Conservation (phyloP, 2,113 vertebrate species). For the Leptodactylus fuscus region DNA sequence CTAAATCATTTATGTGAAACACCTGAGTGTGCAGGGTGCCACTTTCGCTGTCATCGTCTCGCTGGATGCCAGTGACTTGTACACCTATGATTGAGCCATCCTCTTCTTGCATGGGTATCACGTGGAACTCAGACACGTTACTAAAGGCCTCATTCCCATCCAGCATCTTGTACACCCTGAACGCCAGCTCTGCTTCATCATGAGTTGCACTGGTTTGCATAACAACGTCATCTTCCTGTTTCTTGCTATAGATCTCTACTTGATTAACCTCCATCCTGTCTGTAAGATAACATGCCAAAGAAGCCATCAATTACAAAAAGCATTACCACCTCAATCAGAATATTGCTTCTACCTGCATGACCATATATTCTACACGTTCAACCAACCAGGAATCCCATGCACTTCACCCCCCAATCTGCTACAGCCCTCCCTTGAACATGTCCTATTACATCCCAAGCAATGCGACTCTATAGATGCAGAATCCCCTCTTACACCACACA, state of each 20-base stretch:
- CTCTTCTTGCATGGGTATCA: background rate
- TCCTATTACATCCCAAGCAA: too few species aligned
- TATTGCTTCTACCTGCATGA: too few species aligned
- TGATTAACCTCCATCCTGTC: background rate
- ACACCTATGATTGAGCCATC: background rate
- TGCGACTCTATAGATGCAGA: too few species aligned
- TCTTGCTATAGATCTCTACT: background rate
- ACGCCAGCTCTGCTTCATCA: background rate
- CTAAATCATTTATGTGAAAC: background rate
- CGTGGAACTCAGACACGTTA: conserved; percentile 24
- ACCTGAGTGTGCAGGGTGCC: background rate
- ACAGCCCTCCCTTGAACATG: too few species aligned
- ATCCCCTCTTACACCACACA: too few species aligned
- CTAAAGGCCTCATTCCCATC: conserved; percentile 31
- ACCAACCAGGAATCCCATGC: too few species aligned
- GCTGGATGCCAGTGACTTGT: conserved; percentile 4
- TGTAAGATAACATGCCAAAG: background rate
- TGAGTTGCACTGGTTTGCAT: background rate
- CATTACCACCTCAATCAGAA: too few species aligned
- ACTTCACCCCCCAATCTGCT: too few species aligned
- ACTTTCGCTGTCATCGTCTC: background rate
- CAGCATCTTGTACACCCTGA: conserved; percentile 18
- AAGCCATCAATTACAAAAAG: background rate
- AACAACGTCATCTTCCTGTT: background rate
- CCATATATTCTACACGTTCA: too few species aligned